Evolutionary conservation across 2,888 invertebrate species (phyloP).

Genomic region (Zelleria hepariella): DNA sequence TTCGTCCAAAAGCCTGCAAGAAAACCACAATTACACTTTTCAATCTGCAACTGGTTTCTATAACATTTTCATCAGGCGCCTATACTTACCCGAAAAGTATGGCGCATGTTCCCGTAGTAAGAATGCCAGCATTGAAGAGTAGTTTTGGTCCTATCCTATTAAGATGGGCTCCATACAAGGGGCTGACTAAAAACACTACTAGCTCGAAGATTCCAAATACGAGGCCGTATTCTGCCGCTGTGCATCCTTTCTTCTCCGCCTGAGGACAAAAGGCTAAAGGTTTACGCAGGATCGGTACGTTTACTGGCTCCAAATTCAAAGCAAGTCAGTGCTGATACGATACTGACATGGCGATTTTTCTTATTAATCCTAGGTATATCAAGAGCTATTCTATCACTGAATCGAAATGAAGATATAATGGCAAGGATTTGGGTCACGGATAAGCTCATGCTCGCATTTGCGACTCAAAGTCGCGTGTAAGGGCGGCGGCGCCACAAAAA

Average conservation of each 20-base stretch:
- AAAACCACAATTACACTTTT: not conserved
- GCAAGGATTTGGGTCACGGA: too few species aligned
- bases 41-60: not conserved
- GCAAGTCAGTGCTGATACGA: too few species aligned
- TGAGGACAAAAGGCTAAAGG: slow-evolving; percentile 49
- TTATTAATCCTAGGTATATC: too few species aligned
- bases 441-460: too few species aligned
- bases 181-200: slow-evolving; percentile 85
- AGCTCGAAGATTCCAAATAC: slow-evolving; percentile 91
- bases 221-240: slow-evolving; percentile 86
- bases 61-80: not conserved
- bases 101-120: slow-evolving; percentile 86
- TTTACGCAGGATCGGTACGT: too few species aligned
- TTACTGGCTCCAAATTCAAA: too few species aligned
- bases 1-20: slow-evolving; percentile 76
- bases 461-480: too few species aligned
- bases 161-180: slow-evolving; percentile 84
- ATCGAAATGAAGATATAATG: too few species aligned
- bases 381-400: too few species aligned
- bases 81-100: slow-evolving; percentile 82
- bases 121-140: slow-evolving; percentile 86
- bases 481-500: too few species aligned
- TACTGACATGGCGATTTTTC: too few species aligned
- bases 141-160: slow-evolving; percentile 84
- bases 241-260: slow-evolving; percentile 86